Evolutionary conservation across 2,888 invertebrate genomes (phyloP), one percentile per base, ranked within the genome.

Genomic region (Tetrapedia diversipes): DNA sequence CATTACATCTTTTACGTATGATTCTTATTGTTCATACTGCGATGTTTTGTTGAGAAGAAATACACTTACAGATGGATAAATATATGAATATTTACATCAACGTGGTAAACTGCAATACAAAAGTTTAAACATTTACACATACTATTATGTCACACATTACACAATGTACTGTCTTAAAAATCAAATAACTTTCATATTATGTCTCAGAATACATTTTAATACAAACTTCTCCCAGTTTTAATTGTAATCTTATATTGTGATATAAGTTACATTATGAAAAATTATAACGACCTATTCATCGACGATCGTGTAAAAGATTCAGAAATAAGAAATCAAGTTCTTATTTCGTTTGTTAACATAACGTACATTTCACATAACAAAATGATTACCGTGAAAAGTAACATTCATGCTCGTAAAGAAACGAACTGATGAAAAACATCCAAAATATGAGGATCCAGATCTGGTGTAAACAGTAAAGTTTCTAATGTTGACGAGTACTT

Each of bases 361-460:
- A 64, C 29, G 29, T 64, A 49, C 11, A 19, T 29, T 49, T 45
- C 41, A 56, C 22, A 11, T 39, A 61, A 51, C 27, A 59, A 53
- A 57, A 72, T 29, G 11, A n/a, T 59, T 67, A 60, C 19, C 19
- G 4, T 37, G 27, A n/a, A 39, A 43, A 53, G 56, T 19, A n/a
- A 34, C 6, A 39, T 59, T 83, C 34, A 97, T 43, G 96, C 95
- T 63, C 96, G 94, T 39, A 99, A 94, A 57, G 98, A 98, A 80
- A 98, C 96, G 92, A 99, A 99, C 92, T 99, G 99, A 90, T 98
- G 98, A 94, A 99, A 99, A 71, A 99, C 96, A 92, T 98, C 98
- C 79, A 98, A 93, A 89, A 99, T 98, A 92, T 98, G 98, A 3
- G 97, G 95, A 91, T 99, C 99, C 90, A 99, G 93, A 92, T 99